A percentile compares a stretch with the other conserved stretches of the same genome.
phyloP scores from a whole-genome alignment of 2,113 vertebrate species.

The Entomyzon cyanotis region DNA sequence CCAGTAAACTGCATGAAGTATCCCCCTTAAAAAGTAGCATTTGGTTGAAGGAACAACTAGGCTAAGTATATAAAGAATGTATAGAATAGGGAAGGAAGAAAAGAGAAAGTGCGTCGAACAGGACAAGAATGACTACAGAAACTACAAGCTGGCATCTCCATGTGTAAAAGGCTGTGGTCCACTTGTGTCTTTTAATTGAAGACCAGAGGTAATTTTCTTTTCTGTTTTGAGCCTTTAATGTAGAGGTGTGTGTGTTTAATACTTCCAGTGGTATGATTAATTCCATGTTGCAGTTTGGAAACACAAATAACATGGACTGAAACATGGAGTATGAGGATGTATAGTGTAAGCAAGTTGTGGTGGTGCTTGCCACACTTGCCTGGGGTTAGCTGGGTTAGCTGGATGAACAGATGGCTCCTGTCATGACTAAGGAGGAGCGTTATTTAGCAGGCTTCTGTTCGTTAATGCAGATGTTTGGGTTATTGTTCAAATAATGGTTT shows the following conservation, averaged over 20 bases:
- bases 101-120: neutral
- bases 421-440: neutral
- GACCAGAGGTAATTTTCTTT: neutral
- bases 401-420: conserved; percentile 10
- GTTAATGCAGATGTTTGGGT: conserved; percentile 12
- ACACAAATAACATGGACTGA: neutral
- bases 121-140: neutral
- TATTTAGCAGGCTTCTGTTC: neutral
- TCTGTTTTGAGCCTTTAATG: neutral
- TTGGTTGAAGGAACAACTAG: neutral
- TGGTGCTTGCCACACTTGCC: neutral
- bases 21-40: neutral
- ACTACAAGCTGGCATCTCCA: fast-evolving
- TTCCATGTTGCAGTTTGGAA: neutral
- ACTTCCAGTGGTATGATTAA: neutral
- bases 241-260: neutral
- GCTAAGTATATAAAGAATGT: too few relatives aligned
- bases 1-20: fast-evolving
- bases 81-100: neutral
- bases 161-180: fast-evolving
- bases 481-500: neutral
- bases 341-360: neutral
- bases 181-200: neutral
- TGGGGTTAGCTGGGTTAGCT: neutral
- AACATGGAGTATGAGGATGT: neutral